A percentile compares a stretch with the other conserved stretches of the same genome.
phyloP scores from a whole-genome alignment of 2,888 invertebrate genomes.

The Gerosis bhagava region DNA sequence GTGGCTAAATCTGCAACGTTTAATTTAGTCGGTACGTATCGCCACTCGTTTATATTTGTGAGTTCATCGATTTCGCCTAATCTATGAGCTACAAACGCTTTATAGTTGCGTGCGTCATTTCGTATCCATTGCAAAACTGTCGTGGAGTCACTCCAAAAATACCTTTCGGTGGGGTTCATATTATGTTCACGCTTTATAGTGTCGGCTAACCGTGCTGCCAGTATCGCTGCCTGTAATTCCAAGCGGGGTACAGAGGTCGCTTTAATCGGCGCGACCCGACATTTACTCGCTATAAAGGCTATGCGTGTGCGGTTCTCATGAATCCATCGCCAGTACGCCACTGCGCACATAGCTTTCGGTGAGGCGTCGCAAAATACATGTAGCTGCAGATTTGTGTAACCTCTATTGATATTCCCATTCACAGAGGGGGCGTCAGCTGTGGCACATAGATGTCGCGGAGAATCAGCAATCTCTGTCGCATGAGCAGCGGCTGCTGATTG shows the following conservation, averaged over 20 bases:
- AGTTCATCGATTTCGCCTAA: constrained; percentile 11
- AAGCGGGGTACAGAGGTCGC: neutral
- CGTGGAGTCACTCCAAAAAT: constrained; percentile 5
- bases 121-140: constrained; percentile 7
- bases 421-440: too few species aligned
- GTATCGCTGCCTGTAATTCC: neutral
- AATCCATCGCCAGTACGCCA: constrained; percentile 26
- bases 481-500: neutral
- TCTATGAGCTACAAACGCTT: neutral
- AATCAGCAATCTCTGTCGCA: too few species aligned
- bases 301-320: neutral
- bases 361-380: constrained; percentile 29
- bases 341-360: constrained; percentile 20
- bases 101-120: constrained; percentile 1
- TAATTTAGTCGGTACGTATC: neutral
- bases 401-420: too few species aligned
- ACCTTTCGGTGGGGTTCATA: neutral
- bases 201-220: constrained; percentile 1
- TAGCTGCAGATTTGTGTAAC: constrained; percentile 24
- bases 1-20: constrained; percentile 7
- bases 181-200: neutral
- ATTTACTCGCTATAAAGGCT: neutral
- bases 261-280: neutral
- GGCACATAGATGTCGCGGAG: too few species aligned
- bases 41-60: constrained; percentile 1